A percentile compares a stretch with the other conserved stretches of the same genome.
phyloP scores from a whole-genome alignment of 2,888 invertebrate genomes.

The Tetramorium bicarinatum region DNA sequence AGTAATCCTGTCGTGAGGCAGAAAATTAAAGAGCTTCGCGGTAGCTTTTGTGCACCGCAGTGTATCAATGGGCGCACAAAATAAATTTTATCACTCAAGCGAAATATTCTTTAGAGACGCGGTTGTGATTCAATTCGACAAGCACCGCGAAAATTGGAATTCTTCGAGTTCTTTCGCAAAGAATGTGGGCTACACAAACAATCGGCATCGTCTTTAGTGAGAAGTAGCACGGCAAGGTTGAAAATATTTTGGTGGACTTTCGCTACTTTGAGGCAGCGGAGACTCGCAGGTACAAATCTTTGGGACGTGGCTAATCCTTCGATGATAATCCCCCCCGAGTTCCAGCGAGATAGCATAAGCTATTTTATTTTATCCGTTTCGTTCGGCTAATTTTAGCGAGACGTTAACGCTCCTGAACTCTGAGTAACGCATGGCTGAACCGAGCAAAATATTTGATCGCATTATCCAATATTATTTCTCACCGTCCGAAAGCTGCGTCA shows the following conservation, averaged over 20 bases:
- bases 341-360: background rate
- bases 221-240: background rate
- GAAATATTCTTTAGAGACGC: background rate
- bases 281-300: slow-evolving; percentile 1
- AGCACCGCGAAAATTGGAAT: background rate
- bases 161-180: background rate
- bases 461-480: background rate
- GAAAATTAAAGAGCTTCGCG: slow-evolving; percentile 38
- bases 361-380: background rate
- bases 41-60: background rate
- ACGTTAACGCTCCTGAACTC: background rate
- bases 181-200: background rate
- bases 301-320: background rate
- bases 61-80: slow-evolving; percentile 24
- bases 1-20: slow-evolving; percentile 8
- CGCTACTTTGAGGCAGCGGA: background rate
- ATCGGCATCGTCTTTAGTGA: background rate
- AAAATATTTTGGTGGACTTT: background rate
- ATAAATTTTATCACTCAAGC: slow-evolving; percentile 3
- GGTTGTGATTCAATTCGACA: slow-evolving; percentile 5
- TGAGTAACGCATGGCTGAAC: background rate
- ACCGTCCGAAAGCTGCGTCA: background rate
- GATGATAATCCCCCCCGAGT: background rate
- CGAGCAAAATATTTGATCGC: background rate
- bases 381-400: background rate